These are phyloP conservation scores for Drosophila sulfurigaster DNA, from an alignment of 1,140 invertebrate genomes.

Conservation along the genomic window DNA sequence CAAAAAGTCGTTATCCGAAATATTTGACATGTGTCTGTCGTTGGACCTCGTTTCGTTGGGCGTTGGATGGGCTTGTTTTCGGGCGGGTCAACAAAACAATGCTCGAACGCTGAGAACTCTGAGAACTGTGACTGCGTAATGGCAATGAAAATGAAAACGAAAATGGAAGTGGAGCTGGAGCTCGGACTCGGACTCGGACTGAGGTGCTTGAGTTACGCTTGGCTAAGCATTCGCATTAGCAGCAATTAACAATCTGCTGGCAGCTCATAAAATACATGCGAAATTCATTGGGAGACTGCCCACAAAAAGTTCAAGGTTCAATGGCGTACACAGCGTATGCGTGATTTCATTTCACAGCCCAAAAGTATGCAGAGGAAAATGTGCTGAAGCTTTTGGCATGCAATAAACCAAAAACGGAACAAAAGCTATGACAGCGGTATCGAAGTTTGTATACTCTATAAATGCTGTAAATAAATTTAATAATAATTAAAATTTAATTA, in stretches of 20 bases:
- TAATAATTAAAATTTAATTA: neutral
- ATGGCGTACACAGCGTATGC: conserved; percentile 36
- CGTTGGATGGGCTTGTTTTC: neutral
- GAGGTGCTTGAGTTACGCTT: conserved; percentile 43
- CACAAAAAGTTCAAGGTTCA: conserved; percentile 63
- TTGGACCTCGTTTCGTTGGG: neutral
- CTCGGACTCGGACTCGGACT: neutral
- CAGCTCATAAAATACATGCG: conserved; percentile 44
- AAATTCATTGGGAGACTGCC: conserved; percentile 32
- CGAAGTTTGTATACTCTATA: conserved; percentile 4
- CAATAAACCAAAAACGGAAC: neutral
- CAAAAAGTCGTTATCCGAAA: conserved; percentile 79
- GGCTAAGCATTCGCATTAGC: conserved; percentile 45
- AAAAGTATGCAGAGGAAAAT: conserved; percentile 43
- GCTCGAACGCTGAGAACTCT: neutral
- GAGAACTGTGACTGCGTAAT: neutral
- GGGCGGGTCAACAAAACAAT: neutral
- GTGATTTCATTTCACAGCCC: conserved; percentile 33
- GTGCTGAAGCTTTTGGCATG: neutral
- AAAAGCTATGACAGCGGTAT: neutral
- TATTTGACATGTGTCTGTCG: conserved; percentile 71
- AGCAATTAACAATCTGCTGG: conserved; percentile 66
- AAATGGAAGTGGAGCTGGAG: no score
- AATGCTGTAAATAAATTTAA: neutral
- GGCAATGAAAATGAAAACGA: no score